phyloP scores from a whole-genome alignment of 2,113 vertebrate genomes.

The Tautogolabrus adspersus region DNA sequence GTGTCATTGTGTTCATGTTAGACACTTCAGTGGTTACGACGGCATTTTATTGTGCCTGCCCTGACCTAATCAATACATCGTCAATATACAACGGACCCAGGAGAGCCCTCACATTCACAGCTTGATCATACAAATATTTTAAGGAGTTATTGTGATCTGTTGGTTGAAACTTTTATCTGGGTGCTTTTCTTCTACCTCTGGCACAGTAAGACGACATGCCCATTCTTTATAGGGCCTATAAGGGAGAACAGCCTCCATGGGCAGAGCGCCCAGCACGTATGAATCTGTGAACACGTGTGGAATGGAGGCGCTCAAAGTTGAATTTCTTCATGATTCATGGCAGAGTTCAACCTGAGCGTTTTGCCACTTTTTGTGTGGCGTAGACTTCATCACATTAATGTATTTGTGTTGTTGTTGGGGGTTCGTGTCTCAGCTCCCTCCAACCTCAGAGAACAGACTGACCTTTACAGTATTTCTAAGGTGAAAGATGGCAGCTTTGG shows the following conservation, averaged over 20 bases:
- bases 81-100: too few species aligned
- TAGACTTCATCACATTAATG: not conserved
- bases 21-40: too few species aligned
- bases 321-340: not conserved
- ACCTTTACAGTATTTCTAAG: conserved; percentile 33
- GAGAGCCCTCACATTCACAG: too few species aligned
- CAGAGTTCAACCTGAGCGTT: not conserved
- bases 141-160: too few species aligned
- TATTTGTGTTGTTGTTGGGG: not conserved
- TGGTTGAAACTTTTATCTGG: not conserved
- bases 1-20: too few species aligned
- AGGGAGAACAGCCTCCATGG: not conserved
- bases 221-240: not conserved
- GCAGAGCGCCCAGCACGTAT: too few species aligned
- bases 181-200: not conserved
- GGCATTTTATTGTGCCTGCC: too few species aligned
- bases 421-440: not conserved
- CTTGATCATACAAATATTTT: not conserved
- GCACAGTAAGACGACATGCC: not conserved
- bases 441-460: not conserved
- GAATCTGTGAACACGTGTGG: too few species aligned
- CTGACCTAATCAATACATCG: too few species aligned
- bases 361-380: not conserved
- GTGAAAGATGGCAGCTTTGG: conserved; percentile 23
- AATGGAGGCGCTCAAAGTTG: not conserved